Evolutionary conservation across 2,888 invertebrate species (phyloP), one percentile per base, ranked within the genome.

Genomic region (Agrochola macilenta): DNA sequence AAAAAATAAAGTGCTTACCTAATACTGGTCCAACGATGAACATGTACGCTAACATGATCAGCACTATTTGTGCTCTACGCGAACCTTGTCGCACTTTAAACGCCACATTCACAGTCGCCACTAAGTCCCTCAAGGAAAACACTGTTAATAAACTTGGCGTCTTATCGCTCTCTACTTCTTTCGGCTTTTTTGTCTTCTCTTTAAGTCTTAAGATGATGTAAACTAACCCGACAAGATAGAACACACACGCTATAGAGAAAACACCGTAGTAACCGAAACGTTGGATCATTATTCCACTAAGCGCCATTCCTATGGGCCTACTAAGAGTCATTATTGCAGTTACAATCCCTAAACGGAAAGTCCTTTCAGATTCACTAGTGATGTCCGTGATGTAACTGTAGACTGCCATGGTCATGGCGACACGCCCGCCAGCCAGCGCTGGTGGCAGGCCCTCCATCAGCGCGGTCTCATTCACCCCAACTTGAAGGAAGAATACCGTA

Each of bases 301-400:
- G 94, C 14, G 97, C 97, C 5, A 96, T 94, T 17, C 97, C 97
- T 69, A 97, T 91, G 0, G 97, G 97, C 79, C 97, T 93, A 85
- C 96, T 96, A 12, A 97, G 91, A 76, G 97, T 97, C 86, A 96
- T 89, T 81, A 97, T 95, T 23, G 97, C 95, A 0, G 97, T 97
- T 61, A 97, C 95, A 30, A 97, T 95, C 8, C 97, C 98, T 88
- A 97, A 94, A 85, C 97, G 95, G 87, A 97, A 96, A 83, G 97
- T 97, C 87, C 97, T 95, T 91, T 97, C 97, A 72, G 97, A 96
- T 75, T 97, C 93, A 79, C 95, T 96, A 57, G 97, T 97, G 54
- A 97, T 96, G 79, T 97, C 97, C 65, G 97, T 97, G 35, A 98
- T 94, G 89, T 97, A 98, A 88, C 97, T 97, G 93, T 97, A 97